Conservation (phyloP, 1,140 invertebrate genomes). For the Drosophila parvula region DNA sequence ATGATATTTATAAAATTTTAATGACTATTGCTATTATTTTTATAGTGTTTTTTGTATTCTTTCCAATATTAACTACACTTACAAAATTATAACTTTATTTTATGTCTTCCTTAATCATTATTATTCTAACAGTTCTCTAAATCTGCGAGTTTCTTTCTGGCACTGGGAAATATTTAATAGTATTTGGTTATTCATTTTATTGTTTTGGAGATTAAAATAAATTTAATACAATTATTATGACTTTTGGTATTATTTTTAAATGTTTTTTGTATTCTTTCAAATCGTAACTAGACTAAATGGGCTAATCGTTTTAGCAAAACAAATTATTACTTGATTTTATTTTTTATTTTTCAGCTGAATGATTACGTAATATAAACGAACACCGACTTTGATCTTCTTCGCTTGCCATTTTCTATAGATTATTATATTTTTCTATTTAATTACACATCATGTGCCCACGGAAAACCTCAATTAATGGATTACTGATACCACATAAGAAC, state of each 20-base stretch:
- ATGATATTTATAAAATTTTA: background rate
- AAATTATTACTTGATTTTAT: too few species aligned
- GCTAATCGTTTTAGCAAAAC: background rate
- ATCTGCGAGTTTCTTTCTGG: too few species aligned
- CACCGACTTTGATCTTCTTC: background rate
- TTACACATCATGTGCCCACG: constrained; percentile 13
- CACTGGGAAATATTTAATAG: background rate
- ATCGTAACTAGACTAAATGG: too few species aligned
- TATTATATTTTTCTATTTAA: constrained; percentile 3
- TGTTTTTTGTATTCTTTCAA: too few species aligned
- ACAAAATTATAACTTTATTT: too few species aligned
- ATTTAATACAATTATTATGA: background rate
- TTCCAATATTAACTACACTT: too few species aligned
- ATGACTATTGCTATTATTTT: too few species aligned
- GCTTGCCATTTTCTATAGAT: background rate
- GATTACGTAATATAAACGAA: constrained; percentile 1
- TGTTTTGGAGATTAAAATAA: background rate
- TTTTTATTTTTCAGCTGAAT: background rate
- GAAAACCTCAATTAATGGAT: constrained; percentile 18
- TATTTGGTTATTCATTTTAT: background rate
- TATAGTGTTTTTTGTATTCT: too few species aligned
- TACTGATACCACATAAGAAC: constrained; percentile 11
- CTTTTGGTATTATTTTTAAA: too few species aligned
- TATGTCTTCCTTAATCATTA: too few species aligned
- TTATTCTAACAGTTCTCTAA: too few species aligned